Evolutionary conservation across 2,888 invertebrate species (phyloP).

Genomic region (Metopia argyrocephala): DNA sequence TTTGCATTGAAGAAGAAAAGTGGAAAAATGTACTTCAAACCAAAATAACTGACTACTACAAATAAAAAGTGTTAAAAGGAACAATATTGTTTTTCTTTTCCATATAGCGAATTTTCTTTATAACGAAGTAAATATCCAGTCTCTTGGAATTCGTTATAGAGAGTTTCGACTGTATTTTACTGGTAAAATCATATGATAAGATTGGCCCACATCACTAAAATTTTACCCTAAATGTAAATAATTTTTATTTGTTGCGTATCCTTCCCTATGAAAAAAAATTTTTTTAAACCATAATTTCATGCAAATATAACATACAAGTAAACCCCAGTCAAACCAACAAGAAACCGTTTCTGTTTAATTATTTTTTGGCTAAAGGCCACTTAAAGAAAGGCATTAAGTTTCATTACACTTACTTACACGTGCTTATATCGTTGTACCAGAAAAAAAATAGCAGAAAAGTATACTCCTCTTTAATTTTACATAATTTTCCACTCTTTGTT

Average conservation of each 20-base stretch:
- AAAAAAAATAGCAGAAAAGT: constrained; percentile 9
- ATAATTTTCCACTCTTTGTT: constrained; percentile 41
- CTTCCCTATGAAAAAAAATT: constrained; percentile 1
- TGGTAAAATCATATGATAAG: no score
- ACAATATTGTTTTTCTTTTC: no score
- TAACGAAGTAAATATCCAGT: no score
- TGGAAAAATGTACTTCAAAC: no score
- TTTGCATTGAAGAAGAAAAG: no score
- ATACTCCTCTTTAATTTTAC: constrained; percentile 55
- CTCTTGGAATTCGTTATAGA: no score
- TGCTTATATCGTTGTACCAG: constrained; percentile 43
- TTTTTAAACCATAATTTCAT: constrained; percentile 41
- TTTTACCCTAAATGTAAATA: no score
- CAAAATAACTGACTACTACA: no score
- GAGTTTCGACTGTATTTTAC: no score
- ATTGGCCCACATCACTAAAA: no score
- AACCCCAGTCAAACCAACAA: constrained; percentile 20
- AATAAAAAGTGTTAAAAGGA: no score
- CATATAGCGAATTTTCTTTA: no score
- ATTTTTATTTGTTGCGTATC: background rate
- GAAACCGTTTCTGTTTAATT: constrained; percentile 15
- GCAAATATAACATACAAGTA: constrained; percentile 50
- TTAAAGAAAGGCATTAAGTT: constrained; percentile 35
- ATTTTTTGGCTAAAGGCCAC: constrained; percentile 41
- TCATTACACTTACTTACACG: constrained; percentile 59